Evolutionary conservation across 2,797 vertebrate species (phyloP).

Genomic region (Dendrocincla fuliginosa): DNA sequence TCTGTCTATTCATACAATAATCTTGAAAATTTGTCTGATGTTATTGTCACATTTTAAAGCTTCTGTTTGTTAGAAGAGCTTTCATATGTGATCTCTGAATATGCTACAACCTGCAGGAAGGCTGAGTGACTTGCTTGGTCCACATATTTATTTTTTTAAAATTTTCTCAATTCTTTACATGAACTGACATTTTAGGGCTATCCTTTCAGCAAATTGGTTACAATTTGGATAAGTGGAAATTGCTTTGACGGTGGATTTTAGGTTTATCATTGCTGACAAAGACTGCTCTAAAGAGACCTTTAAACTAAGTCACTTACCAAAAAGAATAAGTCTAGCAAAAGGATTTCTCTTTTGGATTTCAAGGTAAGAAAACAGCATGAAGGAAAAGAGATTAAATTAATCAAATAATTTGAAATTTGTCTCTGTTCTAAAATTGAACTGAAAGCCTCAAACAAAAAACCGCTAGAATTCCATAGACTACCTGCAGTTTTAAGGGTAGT

Average conservation of each 20-base stretch:
- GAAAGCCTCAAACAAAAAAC: not conserved
- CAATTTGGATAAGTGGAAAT: not conserved
- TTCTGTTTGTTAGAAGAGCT: not conserved
- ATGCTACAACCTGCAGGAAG: not conserved
- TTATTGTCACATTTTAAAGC: not conserved
- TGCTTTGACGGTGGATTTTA: constrained; percentile 4
- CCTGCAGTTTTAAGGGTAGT: not conserved
- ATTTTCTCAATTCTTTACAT: not conserved
- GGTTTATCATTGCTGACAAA: not conserved
- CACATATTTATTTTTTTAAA: not conserved
- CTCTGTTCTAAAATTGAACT: not conserved
- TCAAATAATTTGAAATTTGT: not conserved
- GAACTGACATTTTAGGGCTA: constrained; percentile 26
- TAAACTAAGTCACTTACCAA: not conserved
- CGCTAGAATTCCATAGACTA: not conserved
- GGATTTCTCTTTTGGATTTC: not conserved
- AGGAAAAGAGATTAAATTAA: not conserved
- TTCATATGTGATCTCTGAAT: not conserved
- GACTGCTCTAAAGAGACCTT: not conserved
- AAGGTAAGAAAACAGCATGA: not conserved
- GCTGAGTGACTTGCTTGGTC: not conserved
- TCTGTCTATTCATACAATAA: not conserved
- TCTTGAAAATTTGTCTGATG: not conserved
- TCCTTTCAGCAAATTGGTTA: not conserved
- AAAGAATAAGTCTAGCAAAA: not conserved